Percentiles rank a stretch among this genome's conserved stretches.
These are phyloP conservation scores for Perccottus glenii DNA, from an alignment of 2,113 vertebrate genomes.

Conservation along the genomic window DNA sequence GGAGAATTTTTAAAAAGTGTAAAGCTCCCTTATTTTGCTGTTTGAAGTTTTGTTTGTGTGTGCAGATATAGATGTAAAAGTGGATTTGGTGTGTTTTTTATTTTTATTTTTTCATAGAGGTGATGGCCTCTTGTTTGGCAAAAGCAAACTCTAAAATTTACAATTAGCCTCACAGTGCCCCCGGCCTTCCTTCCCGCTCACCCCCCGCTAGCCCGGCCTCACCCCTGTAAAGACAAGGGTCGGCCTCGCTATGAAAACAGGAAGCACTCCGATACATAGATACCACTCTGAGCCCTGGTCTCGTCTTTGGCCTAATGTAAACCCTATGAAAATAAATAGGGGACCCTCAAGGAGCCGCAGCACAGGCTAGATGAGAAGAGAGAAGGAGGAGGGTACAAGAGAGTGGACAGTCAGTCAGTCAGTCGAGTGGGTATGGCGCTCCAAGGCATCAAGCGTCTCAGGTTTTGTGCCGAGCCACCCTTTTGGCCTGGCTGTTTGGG, in stretches of 20 bases:
- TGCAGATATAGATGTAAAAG: conserved; percentile 23
- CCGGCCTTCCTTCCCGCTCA: conserved; percentile 84
- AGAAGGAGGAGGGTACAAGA: conserved; percentile 13
- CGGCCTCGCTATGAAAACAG: conserved; percentile 90
- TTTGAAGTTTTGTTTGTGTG: too few relatives aligned
- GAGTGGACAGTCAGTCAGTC: conserved; percentile 55
- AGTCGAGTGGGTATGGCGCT: conserved; percentile 54
- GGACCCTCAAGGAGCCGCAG: conserved; percentile 55
- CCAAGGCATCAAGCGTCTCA: conserved; percentile 76
- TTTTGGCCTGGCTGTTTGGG: conserved; percentile 74
- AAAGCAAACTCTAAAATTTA: conserved; percentile 83
- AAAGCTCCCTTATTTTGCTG: conserved; percentile 28
- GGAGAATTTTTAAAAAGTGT: conserved; percentile 4
- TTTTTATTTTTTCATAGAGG: conserved; percentile 62
- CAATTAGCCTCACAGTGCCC: conserved; percentile 86
- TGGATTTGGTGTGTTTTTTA: conserved; percentile 10
- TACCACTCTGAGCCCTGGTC: conserved; percentile 77
- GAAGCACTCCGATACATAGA: conserved; percentile 91
- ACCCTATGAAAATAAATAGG: conserved; percentile 80
- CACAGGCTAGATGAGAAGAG: conserved; percentile 24
- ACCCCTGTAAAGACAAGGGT: conserved; percentile 87
- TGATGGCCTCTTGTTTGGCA: conserved; percentile 75
- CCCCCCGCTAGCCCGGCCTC: conserved; percentile 80
- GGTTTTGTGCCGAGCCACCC: conserved; percentile 72
- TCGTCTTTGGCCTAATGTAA: conserved; percentile 78